These are phyloP conservation scores for Chaetogeoica ovagalla DNA, from an alignment of 2,888 invertebrate genomes.

Conservation along the genomic window DNA sequence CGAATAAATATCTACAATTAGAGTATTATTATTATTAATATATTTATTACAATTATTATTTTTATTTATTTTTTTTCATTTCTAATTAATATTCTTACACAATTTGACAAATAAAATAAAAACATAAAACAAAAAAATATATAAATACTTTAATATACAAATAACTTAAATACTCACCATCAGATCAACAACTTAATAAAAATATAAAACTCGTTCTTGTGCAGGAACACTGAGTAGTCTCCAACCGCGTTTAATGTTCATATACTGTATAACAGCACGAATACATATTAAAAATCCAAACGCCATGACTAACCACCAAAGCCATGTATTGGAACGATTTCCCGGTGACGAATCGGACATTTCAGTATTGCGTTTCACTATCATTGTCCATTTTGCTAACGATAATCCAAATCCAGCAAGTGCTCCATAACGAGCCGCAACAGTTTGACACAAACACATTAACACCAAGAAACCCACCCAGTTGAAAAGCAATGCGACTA, in stretches of 20 bases:
- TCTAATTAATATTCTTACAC: background rate
- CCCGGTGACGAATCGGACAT: constrained; percentile 76
- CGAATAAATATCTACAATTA: background rate
- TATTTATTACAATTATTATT: too few relatives aligned
- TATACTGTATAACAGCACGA: constrained; percentile 82
- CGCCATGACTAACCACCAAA: constrained; percentile 91
- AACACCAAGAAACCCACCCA: constrained; percentile 92
- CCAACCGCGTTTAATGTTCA: constrained; percentile 88
- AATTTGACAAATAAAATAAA: constrained; percentile 5
- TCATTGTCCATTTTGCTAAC: constrained; percentile 91
- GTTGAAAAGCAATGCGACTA: constrained; percentile 93
- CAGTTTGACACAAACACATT: constrained; percentile 92
- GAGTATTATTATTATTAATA: background rate
- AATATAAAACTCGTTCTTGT: constrained; percentile 83
- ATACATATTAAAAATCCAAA: constrained; percentile 85
- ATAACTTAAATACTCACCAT: constrained; percentile 15
- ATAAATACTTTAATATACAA: constrained; percentile 14
- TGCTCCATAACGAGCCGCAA: constrained; percentile 90
- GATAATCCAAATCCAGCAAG: constrained; percentile 90
- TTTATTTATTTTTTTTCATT: background rate
- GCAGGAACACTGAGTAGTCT: constrained; percentile 81
- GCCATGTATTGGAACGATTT: constrained; percentile 76
- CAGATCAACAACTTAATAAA: constrained; percentile 66
- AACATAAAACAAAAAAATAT: background rate
- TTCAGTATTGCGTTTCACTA: constrained; percentile 88